Conservation (phyloP, 23 tunicate species). For the Styela plicata region DNA sequence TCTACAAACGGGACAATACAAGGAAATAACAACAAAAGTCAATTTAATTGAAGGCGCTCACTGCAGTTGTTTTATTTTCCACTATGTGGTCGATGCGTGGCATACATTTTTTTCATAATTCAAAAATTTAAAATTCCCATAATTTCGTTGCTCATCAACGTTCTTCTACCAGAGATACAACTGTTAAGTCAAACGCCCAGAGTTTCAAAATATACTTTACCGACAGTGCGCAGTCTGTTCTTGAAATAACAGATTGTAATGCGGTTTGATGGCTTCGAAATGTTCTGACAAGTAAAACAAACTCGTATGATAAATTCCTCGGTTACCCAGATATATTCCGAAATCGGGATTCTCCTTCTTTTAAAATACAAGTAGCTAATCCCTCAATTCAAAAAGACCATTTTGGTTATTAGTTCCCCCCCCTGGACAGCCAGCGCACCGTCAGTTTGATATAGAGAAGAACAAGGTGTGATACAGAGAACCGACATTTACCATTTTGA, state of each 20-base stretch:
- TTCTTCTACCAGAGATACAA: too few relatives aligned
- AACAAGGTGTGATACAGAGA: slow-evolving; percentile 54
- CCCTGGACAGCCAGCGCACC: slow-evolving; percentile 58
- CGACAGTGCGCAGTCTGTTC: slow-evolving; percentile 59
- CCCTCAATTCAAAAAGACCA: slow-evolving; percentile 65
- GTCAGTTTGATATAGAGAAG: slow-evolving; percentile 43
- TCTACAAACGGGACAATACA: too few relatives aligned
- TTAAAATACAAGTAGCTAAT: slow-evolving; percentile 48
- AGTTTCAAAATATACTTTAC: too few relatives aligned
- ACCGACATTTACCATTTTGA: slow-evolving; percentile 53
- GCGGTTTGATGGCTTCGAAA: slow-evolving; percentile 46
- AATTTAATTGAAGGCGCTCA: too few relatives aligned
- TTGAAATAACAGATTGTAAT: neutral
- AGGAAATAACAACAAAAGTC: too few relatives aligned
- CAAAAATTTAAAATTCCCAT: too few relatives aligned
- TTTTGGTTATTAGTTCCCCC: slow-evolving; percentile 61
- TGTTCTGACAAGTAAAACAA: slow-evolving; percentile 64
- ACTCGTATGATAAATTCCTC: slow-evolving; percentile 43
- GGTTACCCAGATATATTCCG: slow-evolving; percentile 42
- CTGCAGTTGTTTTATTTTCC: too few relatives aligned
- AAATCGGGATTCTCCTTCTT: slow-evolving; percentile 46
- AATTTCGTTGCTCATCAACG: too few relatives aligned
- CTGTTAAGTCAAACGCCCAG: too few relatives aligned
- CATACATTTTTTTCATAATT: too few relatives aligned
- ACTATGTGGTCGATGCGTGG: too few relatives aligned